These are phyloP conservation scores for Hyppa rectilinea DNA, from an alignment of 2,888 invertebrate genomes.

Conservation along the genomic window DNA sequence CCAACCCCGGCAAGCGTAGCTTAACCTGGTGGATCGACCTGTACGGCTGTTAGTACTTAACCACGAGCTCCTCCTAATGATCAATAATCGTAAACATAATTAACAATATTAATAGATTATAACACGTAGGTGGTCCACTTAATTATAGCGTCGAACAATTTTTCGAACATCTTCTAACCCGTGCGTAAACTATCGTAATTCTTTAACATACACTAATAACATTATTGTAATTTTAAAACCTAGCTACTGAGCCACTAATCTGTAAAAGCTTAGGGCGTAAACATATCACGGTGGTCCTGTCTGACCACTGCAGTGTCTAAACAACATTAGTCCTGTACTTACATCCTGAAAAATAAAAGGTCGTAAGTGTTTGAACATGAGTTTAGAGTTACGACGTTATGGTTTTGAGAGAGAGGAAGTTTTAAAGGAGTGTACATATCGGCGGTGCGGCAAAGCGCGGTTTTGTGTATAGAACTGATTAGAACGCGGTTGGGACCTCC, in stretches of 20 bases:
- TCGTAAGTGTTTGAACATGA: conserved; percentile 58
- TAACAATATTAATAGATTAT: background rate
- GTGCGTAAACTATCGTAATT: conserved; percentile 57
- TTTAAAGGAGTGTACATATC: conserved; percentile 82
- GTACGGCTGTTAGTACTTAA: too few species aligned
- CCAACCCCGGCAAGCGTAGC: too few species aligned
- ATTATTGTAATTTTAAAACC: conserved; percentile 81
- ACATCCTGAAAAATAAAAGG: conserved; percentile 67
- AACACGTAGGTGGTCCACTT: conserved; percentile 45
- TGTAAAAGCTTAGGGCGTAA: conserved; percentile 80
- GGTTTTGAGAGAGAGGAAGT: conserved; percentile 60
- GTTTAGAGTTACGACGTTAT: conserved; percentile 70
- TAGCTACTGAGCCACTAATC: conserved; percentile 74
- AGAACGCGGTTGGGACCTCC: conserved; percentile 83
- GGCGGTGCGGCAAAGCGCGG: conserved; percentile 81
- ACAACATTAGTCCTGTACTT: conserved; percentile 80
- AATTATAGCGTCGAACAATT: conserved; percentile 22
- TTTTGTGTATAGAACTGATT: conserved; percentile 84
- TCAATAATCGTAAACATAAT: background rate
- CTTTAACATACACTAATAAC: conserved; percentile 76
- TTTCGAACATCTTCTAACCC: conserved; percentile 33
- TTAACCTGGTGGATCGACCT: too few species aligned
- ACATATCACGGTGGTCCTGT: conserved; percentile 86
- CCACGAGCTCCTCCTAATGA: too few species aligned
- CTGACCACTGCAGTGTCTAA: conserved; percentile 79